Conservation (phyloP, 1,140 invertebrate genomes). For the Aricia agestis region DNA sequence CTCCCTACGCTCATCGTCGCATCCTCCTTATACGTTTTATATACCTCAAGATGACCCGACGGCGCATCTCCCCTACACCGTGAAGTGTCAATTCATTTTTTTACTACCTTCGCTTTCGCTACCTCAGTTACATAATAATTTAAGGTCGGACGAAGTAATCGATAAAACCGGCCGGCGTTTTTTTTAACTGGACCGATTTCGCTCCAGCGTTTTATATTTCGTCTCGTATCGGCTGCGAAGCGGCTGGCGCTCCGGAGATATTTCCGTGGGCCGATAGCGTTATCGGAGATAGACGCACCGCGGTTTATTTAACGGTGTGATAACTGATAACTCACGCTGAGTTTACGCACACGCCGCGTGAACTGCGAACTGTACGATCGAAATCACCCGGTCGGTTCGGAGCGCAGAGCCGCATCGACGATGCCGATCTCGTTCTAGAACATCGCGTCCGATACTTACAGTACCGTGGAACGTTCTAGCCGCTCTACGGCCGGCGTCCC, state of each 20-base stretch:
- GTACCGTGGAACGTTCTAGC: background rate
- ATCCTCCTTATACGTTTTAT: constrained; percentile 40
- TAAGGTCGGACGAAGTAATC: background rate
- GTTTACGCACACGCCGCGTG: constrained; percentile 32
- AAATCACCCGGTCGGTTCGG: constrained; percentile 20
- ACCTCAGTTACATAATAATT: background rate
- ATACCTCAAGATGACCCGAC: constrained; percentile 48
- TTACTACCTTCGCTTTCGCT: background rate
- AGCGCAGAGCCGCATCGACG: constrained; percentile 25
- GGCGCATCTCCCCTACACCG: constrained; percentile 28
- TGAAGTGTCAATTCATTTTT: constrained; percentile 9
- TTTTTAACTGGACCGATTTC: background rate
- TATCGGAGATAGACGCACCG: background rate
- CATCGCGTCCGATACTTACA: background rate
- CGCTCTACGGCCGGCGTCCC: background rate
- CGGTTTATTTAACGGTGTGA: constrained; percentile 10
- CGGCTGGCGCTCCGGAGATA: background rate
- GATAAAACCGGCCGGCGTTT: background rate
- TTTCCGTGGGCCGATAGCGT: background rate
- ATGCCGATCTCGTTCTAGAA: constrained; percentile 31
- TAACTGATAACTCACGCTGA: constrained; percentile 14
- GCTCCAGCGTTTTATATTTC: background rate
- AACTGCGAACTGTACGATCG: constrained; percentile 22
- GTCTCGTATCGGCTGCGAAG: background rate
- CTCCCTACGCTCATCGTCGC: constrained; percentile 24